Conservation (phyloP, 2,113 vertebrate species). For the Cettia cetti region DNA sequence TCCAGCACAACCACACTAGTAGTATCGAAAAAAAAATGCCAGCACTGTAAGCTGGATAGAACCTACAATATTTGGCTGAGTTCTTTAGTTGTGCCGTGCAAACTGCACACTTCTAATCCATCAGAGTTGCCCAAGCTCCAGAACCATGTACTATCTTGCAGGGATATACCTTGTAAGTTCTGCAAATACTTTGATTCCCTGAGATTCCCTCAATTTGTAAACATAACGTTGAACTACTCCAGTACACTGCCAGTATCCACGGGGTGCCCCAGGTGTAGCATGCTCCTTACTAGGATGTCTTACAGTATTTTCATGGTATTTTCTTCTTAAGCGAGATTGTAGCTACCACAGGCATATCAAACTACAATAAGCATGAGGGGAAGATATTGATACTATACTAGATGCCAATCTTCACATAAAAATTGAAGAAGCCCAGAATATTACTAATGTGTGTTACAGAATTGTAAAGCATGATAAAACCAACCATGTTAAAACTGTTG, state of each 20-base stretch:
- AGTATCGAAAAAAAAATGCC: neutral
- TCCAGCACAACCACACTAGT: neutral
- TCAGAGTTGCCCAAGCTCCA: neutral
- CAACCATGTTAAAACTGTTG: neutral
- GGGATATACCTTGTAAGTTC: too few species aligned
- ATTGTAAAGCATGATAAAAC: neutral
- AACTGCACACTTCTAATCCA: neutral
- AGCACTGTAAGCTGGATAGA: too few species aligned
- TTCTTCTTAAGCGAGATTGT: neutral
- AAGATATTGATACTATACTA: fast-evolving
- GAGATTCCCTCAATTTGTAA: neutral
- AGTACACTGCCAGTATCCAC: neutral
- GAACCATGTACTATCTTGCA: neutral
- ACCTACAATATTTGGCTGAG: neutral
- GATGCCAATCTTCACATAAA: neutral
- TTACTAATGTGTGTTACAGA: neutral
- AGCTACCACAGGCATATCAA: neutral
- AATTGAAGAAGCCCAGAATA: neutral
- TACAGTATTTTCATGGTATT: neutral
- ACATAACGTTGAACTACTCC: neutral
- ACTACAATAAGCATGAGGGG: fast-evolving
- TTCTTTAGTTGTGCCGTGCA: neutral
- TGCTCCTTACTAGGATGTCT: neutral
- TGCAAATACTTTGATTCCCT: neutral
- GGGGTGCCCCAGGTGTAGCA: neutral